Conservation (phyloP, 2,888 invertebrate species). For the Nasonovia ribisnigri region DNA sequence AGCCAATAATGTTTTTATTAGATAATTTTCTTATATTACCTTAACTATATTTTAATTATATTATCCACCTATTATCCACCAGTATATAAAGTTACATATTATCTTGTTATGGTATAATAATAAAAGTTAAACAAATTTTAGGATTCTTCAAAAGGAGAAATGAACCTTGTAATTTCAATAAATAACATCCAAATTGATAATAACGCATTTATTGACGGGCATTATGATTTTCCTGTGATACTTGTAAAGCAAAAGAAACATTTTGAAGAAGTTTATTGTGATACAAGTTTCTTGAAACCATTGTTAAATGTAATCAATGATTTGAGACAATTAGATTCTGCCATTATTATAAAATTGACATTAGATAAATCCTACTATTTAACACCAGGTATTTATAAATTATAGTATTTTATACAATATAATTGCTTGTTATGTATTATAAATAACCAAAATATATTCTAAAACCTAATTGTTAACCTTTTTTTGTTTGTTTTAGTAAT, state of each 20-base stretch:
- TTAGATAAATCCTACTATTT: conserved; percentile 69
- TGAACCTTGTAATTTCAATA: conserved; percentile 71
- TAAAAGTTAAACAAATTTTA: conserved; percentile 39
- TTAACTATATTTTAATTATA: too few species aligned
- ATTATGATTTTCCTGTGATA: conserved; percentile 91
- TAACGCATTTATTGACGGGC: conserved; percentile 80
- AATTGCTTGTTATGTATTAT: neutral
- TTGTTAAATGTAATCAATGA: conserved; percentile 47
- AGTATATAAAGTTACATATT: neutral
- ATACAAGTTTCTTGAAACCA: conserved; percentile 59
- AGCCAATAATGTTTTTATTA: neutral
- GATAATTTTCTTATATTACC: neutral
- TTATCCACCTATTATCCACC: neutral
- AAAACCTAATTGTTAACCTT: neutral
- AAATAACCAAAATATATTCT: neutral
- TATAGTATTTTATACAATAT: neutral
- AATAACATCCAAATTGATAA: conserved; percentile 87
- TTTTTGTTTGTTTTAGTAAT: conserved; percentile 72
- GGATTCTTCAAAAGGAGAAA: conserved; percentile 59
- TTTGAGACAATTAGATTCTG: conserved; percentile 68
- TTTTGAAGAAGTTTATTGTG: conserved; percentile 67
- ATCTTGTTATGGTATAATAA: neutral
- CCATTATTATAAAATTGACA: conserved; percentile 71
- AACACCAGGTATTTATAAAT: conserved; percentile 69
- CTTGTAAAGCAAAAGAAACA: conserved; percentile 72